These are phyloP conservation scores for Hemibagrus wyckioides DNA, from an alignment of 2,113 vertebrate species.

Conservation along the genomic window DNA sequence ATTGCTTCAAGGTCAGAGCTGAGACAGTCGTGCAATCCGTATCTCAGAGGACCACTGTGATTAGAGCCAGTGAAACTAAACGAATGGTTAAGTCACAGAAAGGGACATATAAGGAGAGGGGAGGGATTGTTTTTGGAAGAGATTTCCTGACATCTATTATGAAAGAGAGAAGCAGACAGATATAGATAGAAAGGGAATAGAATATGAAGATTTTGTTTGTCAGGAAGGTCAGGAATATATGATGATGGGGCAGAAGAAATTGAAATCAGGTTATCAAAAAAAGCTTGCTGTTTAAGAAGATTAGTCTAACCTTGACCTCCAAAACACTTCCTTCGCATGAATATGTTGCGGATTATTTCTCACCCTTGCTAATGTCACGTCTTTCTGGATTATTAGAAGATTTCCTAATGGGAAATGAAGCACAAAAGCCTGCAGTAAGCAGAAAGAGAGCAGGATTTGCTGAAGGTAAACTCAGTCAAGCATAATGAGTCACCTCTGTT, in stretches of 20 bases:
- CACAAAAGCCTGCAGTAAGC: background rate
- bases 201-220: background rate
- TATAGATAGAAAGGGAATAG: constrained; percentile 5
- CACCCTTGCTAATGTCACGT: background rate
- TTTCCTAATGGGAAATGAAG: background rate
- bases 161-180: background rate
- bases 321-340: background rate
- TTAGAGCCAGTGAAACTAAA: background rate
- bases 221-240: background rate
- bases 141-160: background rate
- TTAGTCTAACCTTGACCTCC: constrained; percentile 1
- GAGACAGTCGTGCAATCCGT: background rate
- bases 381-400: constrained; percentile 5
- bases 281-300: background rate
- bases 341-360: background rate
- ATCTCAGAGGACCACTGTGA: background rate
- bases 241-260: background rate
- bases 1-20: constrained; percentile 35
- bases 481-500: background rate
- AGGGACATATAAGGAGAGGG: background rate
- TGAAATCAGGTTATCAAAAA: background rate
- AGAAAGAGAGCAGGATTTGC: background rate
- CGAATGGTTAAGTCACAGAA: background rate
- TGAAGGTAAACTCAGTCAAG: background rate
- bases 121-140: background rate